Conservation (phyloP, 2,797 vertebrate species). For the Synaphobranchus kaupii region DNA sequence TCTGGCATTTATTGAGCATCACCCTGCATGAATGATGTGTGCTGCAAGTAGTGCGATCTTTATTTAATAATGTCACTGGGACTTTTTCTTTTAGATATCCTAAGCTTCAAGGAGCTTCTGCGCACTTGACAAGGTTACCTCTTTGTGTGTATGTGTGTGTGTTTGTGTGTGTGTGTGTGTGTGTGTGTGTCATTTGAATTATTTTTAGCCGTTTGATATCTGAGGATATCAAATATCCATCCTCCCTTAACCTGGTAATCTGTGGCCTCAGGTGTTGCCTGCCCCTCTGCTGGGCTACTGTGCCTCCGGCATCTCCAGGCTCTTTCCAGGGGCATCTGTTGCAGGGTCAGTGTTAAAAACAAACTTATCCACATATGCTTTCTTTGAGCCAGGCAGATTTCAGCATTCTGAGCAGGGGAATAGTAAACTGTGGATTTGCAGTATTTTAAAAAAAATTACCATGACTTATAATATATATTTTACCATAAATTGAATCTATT, state of each 20-base stretch:
- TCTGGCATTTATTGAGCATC: conserved; percentile 31
- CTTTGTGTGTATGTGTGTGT: conserved; percentile 15
- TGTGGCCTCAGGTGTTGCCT: conserved; percentile 4
- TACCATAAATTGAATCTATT: background rate
- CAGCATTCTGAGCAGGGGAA: background rate
- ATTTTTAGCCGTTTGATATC: background rate
- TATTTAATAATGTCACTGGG: conserved; percentile 26
- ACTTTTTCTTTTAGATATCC: conserved; percentile 34
- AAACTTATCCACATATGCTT: background rate
- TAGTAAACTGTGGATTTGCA: background rate
- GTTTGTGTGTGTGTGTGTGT: conserved; percentile 16
- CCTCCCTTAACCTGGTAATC: background rate
- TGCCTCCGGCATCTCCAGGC: background rate
- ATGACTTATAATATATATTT: background rate
- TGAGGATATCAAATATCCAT: background rate
- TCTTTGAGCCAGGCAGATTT: background rate
- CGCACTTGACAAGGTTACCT: conserved; percentile 18
- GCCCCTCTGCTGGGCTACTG: background rate
- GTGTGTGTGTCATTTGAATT: background rate
- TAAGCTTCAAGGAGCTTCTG: conserved; percentile 29
- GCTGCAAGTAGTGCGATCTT: conserved; percentile 24
- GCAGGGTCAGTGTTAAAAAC: background rate
- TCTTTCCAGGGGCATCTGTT: conserved; percentile 10
- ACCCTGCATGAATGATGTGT: conserved; percentile 19
- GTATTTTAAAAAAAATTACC: background rate